These are phyloP conservation scores for Heliconius hortense DNA, from an alignment of 2,888 invertebrate species.

Conservation along the genomic window DNA sequence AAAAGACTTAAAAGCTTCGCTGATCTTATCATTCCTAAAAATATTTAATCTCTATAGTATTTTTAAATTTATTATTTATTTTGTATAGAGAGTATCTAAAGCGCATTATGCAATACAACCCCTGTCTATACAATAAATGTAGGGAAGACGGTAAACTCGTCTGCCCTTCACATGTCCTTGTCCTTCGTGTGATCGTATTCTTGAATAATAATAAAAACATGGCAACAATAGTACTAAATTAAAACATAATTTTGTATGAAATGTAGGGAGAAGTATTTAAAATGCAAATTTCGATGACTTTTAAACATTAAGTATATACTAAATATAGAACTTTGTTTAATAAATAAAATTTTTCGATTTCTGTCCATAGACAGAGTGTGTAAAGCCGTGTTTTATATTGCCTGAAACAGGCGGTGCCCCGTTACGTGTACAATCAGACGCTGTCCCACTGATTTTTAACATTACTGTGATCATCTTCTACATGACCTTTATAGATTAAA, in stretches of 20 bases:
- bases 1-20: neutral
- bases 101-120: constrained; percentile 11
- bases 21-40: neutral
- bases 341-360: too few species aligned
- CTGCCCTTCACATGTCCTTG: constrained; percentile 23
- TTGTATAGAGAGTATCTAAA: neutral
- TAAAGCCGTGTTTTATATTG: neutral
- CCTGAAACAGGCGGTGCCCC: neutral
- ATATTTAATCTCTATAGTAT: neutral
- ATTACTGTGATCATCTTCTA: neutral
- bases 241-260: neutral
- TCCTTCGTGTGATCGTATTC: neutral
- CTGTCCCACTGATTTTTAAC: neutral
- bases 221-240: neutral
- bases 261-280: neutral
- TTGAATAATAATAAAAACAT: constrained; percentile 2
- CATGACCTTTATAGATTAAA: neutral
- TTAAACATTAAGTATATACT: too few species aligned
- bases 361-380: too few species aligned
- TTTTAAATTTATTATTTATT: neutral
- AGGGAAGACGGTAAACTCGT: constrained; percentile 8
- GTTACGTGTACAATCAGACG: neutral
- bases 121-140: neutral
- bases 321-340: too few species aligned
- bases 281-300: neutral